phyloP scores from a whole-genome alignment of 1,140 invertebrate species.

The Zaprionus lachaisei region DNA sequence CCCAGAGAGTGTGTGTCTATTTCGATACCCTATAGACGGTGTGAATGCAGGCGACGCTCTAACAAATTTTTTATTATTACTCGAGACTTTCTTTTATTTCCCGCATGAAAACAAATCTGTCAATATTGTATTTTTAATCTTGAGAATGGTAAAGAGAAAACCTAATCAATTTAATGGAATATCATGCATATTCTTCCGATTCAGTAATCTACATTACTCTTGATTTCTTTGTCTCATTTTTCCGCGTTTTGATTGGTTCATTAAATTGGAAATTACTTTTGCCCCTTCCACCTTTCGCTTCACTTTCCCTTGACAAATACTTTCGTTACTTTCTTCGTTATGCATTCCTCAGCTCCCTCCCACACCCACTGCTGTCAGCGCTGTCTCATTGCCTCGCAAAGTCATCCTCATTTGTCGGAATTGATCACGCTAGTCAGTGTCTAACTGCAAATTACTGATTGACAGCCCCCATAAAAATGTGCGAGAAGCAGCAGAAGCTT shows the following conservation, averaged over 20 bases:
- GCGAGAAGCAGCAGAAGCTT: constrained; percentile 27
- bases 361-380: background rate
- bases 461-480: constrained; percentile 43
- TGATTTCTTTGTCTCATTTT: background rate
- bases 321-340: constrained; percentile 23
- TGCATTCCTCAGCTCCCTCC: background rate
- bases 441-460: constrained; percentile 53
- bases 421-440: constrained; percentile 52
- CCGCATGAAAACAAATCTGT: background rate
- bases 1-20: background rate
- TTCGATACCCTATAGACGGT: constrained; percentile 25
- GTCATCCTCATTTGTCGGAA: constrained; percentile 68
- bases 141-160: background rate
- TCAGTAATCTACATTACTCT: background rate
- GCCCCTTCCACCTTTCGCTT: background rate
- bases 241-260: constrained; percentile 1
- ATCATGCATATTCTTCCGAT: background rate
- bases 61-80: background rate
- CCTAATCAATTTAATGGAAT: background rate
- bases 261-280: constrained; percentile 15
- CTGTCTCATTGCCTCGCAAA: background rate
- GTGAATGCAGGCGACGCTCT: background rate
- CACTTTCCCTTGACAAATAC: constrained; percentile 8
- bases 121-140: background rate
- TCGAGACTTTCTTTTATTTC: background rate